phyloP scores from a whole-genome alignment of 2,888 invertebrate species.

The Lathronympha strigana region DNA sequence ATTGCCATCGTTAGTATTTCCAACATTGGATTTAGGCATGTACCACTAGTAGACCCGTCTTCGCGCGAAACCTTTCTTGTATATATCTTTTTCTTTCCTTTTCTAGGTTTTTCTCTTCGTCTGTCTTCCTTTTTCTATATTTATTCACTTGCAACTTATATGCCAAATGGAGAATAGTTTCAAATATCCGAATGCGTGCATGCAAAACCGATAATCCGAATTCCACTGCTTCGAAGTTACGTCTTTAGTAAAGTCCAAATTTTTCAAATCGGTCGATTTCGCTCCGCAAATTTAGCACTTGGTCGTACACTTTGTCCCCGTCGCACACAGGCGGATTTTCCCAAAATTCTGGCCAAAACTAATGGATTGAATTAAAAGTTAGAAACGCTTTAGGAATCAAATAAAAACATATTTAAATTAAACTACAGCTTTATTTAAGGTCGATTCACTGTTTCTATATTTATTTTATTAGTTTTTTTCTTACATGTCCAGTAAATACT shows the following conservation, averaged over 20 bases:
- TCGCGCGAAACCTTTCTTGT: not conserved
- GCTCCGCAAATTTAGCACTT: not conserved
- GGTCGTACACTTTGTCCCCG: not conserved
- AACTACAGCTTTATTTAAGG: too few relatives aligned
- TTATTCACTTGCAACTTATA: not conserved
- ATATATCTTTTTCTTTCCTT: not conserved
- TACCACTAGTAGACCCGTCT: constrained; percentile 29
- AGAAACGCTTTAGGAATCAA: too few relatives aligned
- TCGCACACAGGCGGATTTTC: too few relatives aligned
- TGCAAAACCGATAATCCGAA: constrained; percentile 2
- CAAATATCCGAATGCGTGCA: constrained; percentile 7
- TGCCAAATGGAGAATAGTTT: constrained; percentile 2
- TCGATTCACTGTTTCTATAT: too few relatives aligned
- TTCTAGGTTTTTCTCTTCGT: not conserved
- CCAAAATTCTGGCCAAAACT: too few relatives aligned
- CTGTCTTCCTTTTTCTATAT: not conserved
- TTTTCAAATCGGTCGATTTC: not conserved
- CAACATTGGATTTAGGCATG: constrained; percentile 29
- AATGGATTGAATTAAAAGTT: too few relatives aligned
- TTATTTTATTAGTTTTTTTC: too few relatives aligned
- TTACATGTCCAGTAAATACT: too few relatives aligned
- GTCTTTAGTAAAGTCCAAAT: not conserved
- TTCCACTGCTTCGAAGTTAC: not conserved
- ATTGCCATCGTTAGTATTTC: constrained; percentile 39
- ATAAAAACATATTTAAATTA: too few relatives aligned